A percentile compares a stretch with the other conserved stretches of the same genome.
Conservation (phyloP, 2,888 invertebrate genomes). For the Panopea generosa region DNA sequence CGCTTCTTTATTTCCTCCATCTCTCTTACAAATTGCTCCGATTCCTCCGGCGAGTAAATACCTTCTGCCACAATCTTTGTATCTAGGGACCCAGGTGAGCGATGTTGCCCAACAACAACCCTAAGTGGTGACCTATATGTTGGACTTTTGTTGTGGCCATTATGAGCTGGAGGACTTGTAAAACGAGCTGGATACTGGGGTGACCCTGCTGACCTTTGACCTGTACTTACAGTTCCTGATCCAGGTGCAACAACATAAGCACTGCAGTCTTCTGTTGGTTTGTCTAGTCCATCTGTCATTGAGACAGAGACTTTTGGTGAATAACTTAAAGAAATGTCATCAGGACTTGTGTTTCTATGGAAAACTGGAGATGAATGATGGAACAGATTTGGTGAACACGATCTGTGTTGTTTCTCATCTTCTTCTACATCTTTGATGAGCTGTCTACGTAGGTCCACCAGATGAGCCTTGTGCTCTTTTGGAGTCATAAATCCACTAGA, state of each 20-base stretch:
- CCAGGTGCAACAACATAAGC: slow-evolving; percentile 40
- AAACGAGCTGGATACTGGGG: slow-evolving; percentile 12
- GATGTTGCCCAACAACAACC: background rate
- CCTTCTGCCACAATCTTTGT: slow-evolving; percentile 36
- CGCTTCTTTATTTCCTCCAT: slow-evolving; percentile 67
- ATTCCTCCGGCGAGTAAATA: slow-evolving; percentile 59
- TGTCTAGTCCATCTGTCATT: slow-evolving; percentile 22
- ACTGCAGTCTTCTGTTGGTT: slow-evolving; percentile 14
- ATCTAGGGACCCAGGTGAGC: slow-evolving; percentile 37
- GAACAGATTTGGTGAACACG: slow-evolving; percentile 55
- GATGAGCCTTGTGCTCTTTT: slow-evolving; percentile 76
- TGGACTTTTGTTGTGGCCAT: no score
- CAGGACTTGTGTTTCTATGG: slow-evolving; percentile 21
- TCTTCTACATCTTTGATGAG: slow-evolving; percentile 74
- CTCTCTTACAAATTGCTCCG: slow-evolving; percentile 69
- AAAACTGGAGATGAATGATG: background rate
- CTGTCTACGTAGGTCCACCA: slow-evolving; percentile 73
- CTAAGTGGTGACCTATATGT: slow-evolving; percentile 26
- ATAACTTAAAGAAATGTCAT: slow-evolving; percentile 36
- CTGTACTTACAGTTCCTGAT: no score
- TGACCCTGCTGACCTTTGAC: slow-evolving; percentile 28
- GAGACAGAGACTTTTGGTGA: slow-evolving; percentile 49
- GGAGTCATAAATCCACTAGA: slow-evolving; percentile 75
- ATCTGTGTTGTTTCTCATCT: slow-evolving; percentile 64
- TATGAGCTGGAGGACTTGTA: background rate